Percentiles rank a stretch among this genome's conserved stretches.
Conservation (phyloP, 2,888 invertebrate species). For the Hybos culiciformis region DNA sequence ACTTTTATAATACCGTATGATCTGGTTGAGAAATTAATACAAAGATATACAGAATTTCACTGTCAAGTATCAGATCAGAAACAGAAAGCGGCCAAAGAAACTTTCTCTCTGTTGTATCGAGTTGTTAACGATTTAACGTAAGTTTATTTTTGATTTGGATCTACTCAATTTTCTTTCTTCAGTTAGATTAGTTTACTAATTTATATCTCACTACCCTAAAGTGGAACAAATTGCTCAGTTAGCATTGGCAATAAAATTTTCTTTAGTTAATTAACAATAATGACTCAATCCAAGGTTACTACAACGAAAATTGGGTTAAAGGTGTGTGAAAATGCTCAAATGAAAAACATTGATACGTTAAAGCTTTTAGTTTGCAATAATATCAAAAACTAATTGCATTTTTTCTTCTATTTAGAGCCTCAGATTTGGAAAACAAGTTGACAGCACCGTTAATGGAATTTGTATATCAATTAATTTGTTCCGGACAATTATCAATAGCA, state of each 20-base stretch:
- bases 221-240: too few species aligned
- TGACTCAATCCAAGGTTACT: too few species aligned
- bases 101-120: conserved; percentile 83
- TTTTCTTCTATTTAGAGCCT: conserved; percentile 47
- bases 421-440: conserved; percentile 69
- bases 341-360: background rate
- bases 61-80: conserved; percentile 48
- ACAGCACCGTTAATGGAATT: conserved; percentile 80
- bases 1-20: conserved; percentile 84
- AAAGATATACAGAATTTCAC: conserved; percentile 47
- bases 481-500: conserved; percentile 84
- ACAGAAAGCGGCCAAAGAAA: conserved; percentile 68
- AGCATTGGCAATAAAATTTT: too few species aligned
- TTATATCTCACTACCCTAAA: too few species aligned
- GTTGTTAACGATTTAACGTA: conserved; percentile 94
- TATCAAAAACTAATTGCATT: conserved; percentile 4
- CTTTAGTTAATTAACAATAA: too few species aligned
- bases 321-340: background rate
- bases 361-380: too few species aligned
- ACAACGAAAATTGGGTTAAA: background rate
- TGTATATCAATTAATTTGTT: conserved; percentile 82
- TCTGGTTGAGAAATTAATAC: conserved; percentile 72
- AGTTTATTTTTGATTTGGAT: conserved; percentile 34
- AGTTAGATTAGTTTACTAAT: too few species aligned
- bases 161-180: background rate